These are phyloP conservation scores for Drosophila yooni DNA, from an alignment of 2,888 invertebrate genomes.

Conservation along the genomic window DNA sequence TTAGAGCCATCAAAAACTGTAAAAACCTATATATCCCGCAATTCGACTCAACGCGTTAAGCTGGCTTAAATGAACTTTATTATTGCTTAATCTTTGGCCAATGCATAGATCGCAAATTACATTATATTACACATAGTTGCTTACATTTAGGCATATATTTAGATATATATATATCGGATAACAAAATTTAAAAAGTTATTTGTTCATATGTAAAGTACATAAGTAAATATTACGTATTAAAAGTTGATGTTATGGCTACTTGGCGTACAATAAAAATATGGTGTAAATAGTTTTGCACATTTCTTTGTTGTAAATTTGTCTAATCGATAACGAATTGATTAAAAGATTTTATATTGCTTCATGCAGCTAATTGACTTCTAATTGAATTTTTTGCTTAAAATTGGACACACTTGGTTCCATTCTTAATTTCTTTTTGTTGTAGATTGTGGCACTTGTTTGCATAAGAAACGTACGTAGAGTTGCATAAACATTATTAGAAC, in stretches of 20 bases:
- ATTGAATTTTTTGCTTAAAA: slow-evolving; percentile 49
- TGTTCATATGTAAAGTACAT: slow-evolving; percentile 51
- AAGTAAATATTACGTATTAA: slow-evolving; percentile 30
- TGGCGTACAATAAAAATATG: slow-evolving; percentile 35
- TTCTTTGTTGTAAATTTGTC: slow-evolving; percentile 49
- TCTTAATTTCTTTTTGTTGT: slow-evolving; percentile 24
- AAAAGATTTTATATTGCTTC: slow-evolving; percentile 33
- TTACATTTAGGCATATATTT: slow-evolving; percentile 22
- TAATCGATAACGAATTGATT: slow-evolving; percentile 46
- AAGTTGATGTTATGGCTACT: slow-evolving; percentile 63
- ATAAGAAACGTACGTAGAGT: slow-evolving; percentile 54
- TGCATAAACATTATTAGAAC: slow-evolving; percentile 15
- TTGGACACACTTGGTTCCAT: slow-evolving; percentile 23
- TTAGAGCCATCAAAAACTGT: too few species aligned
- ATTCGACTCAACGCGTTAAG: background rate
- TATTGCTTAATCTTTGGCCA: slow-evolving; percentile 83
- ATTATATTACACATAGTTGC: slow-evolving; percentile 49
- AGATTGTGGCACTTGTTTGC: slow-evolving; percentile 76
- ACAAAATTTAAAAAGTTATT: slow-evolving; percentile 51
- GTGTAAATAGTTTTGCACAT: slow-evolving; percentile 46
- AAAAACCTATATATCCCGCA: background rate
- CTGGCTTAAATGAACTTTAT: slow-evolving; percentile 62
- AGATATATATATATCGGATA: slow-evolving; percentile 28
- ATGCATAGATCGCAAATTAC: slow-evolving; percentile 76
- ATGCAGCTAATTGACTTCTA: slow-evolving; percentile 59